These are phyloP conservation scores for Acronicta alni DNA, from an alignment of 2,888 invertebrate genomes.

Conservation along the genomic window DNA sequence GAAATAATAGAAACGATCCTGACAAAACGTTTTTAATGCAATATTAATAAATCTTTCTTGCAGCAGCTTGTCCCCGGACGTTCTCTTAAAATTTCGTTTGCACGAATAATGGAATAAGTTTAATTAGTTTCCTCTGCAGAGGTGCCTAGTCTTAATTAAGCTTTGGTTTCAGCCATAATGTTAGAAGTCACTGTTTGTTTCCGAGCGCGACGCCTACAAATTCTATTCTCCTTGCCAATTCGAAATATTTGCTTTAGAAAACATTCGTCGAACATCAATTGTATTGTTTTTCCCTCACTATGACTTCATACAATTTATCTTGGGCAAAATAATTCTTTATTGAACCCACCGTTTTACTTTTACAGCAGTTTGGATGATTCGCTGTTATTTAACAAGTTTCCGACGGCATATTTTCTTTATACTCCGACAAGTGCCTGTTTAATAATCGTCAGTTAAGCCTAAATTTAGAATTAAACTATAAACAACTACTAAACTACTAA, in stretches of 20 bases:
- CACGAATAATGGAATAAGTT: slow-evolving; percentile 85
- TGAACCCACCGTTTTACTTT: background rate
- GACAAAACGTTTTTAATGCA: slow-evolving; percentile 61
- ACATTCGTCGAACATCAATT: slow-evolving; percentile 26
- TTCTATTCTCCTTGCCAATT: slow-evolving; percentile 54
- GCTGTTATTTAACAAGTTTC: background rate
- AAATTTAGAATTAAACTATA: no score
- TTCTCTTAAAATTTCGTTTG: slow-evolving; percentile 80
- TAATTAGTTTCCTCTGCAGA: slow-evolving; percentile 82
- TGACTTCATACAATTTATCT: slow-evolving; percentile 17
- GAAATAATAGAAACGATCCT: slow-evolving; percentile 53
- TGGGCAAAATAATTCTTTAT: background rate
- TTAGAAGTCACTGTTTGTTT: slow-evolving; percentile 70
- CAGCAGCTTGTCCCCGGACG: slow-evolving; percentile 69
- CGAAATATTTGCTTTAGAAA: slow-evolving; percentile 46
- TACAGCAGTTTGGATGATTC: background rate
- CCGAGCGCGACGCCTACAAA: slow-evolving; percentile 63
- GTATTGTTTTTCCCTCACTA: slow-evolving; percentile 12
- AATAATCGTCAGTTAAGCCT: no score
- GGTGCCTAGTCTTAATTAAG: slow-evolving; percentile 84
- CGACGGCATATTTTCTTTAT: no score
- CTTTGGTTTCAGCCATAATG: slow-evolving; percentile 74
- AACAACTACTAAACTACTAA: no score
- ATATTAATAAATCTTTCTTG: slow-evolving; percentile 72
- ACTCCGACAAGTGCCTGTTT: no score